Evolutionary conservation across 1,140 invertebrate genomes (phyloP), one percentile per base, ranked within the genome.

Genomic region (Drosophila parabipectinata): DNA sequence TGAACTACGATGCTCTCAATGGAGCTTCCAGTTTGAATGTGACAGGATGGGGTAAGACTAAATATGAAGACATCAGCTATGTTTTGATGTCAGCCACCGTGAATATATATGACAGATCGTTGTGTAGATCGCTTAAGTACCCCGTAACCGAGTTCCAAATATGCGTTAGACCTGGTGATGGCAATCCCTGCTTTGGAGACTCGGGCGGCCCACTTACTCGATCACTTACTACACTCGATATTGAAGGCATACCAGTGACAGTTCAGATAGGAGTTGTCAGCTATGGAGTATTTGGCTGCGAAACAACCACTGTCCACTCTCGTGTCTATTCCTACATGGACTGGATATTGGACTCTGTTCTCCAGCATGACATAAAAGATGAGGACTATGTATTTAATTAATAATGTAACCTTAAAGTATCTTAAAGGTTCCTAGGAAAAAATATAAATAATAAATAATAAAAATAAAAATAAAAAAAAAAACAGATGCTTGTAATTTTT

Each of bases 281-380:
- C 4, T 37, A 4, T 12, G 34, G 34, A n/a, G 1, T 1, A 0
- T 0, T 0, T 0, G 10, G 10, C 0, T 37, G 34, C 10, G 0
- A 1, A 10, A 4, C 12, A 1, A n/a, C 2, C 3, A 0, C 9
- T 37, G 34, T 37, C 12, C 34, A 37, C 34, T n/a, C 10, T n/a
- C 34, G 12, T 37, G 34, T 37, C 10, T 37, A n/a, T 4, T 0
- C 3, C 10, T 37, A 12, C 12, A 37, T 37, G 34, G 0, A n/a
- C 34, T 37, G 34, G 34, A 37, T 37, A 37, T 15, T 15, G 1
- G 15, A 15, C 15, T 1, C 1, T 15, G 15, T 15, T 15, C 15
- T 0, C 15, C 15, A 15, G 15, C 15, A 15, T 15, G 15, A 15
- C 15, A 15, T 15, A 15, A 0, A 15, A 15, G 15, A 15, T 15